phyloP scores from a whole-genome alignment of 2,888 invertebrate genomes.

The Sinelater perroti region DNA sequence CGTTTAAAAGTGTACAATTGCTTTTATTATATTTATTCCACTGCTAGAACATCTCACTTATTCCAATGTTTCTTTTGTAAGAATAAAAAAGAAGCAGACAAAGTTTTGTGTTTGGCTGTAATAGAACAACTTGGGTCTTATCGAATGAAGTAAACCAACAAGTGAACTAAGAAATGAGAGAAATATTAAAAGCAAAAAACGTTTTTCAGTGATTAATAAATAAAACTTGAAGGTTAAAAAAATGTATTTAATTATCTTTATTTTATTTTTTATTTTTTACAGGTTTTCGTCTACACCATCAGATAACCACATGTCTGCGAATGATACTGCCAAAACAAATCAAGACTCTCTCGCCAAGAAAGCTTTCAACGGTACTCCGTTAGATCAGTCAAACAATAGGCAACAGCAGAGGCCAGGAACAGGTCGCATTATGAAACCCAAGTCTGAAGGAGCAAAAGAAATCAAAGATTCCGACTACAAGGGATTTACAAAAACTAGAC shows the following conservation, averaged over 20 bases:
- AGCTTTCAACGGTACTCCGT: constrained; percentile 1
- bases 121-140: background rate
- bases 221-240: no score
- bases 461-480: constrained; percentile 57
- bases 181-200: no score
- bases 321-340: constrained; percentile 25
- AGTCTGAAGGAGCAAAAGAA: constrained; percentile 46
- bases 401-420: constrained; percentile 47
- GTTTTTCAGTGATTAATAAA: no score
- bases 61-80: no score
- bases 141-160: no score
- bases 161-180: no score
- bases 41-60: no score
- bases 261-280: background rate
- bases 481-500: constrained; percentile 56
- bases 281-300: constrained; percentile 9
- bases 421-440: constrained; percentile 52
- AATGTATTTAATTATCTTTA: no score
- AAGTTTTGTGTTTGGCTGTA: no score
- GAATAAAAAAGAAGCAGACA: no score
- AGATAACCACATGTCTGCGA: constrained; percentile 31
- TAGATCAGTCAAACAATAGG: constrained; percentile 35
- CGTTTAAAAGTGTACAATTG: no score
- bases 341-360: constrained; percentile 14
- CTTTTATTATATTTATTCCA: no score